Percentiles rank a stretch among this genome's conserved stretches.
These are phyloP conservation scores for Silvanus unidentatus DNA, from an alignment of 2,888 invertebrate species.

Conservation along the genomic window DNA sequence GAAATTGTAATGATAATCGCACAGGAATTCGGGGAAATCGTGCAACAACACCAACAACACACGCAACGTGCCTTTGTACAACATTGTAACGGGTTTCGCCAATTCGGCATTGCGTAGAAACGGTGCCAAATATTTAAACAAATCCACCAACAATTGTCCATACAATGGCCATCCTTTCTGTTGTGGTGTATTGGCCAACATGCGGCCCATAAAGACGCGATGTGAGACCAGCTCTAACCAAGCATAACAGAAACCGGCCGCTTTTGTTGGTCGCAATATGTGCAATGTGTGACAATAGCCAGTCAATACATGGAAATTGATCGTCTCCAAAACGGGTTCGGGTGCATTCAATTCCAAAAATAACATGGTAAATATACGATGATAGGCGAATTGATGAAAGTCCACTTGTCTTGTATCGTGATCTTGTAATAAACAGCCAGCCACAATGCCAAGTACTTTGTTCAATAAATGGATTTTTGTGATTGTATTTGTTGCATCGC, in stretches of 20 bases:
- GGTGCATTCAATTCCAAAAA: constrained; percentile 94
- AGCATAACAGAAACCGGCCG: constrained; percentile 95
- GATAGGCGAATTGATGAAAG: constrained; percentile 97
- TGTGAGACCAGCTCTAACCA: constrained; percentile 98
- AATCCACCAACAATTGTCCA: constrained; percentile 88
- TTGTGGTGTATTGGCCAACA: constrained; percentile 84
- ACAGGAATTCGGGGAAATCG: constrained; percentile 98
- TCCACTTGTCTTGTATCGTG: constrained; percentile 85
- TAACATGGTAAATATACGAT: constrained; percentile 91
- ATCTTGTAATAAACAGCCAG: constrained; percentile 92
- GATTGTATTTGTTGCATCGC: constrained; percentile 83
- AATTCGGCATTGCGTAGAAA: constrained; percentile 96
- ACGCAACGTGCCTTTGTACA: constrained; percentile 89
- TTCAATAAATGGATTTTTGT: constrained; percentile 95
- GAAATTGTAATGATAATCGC: constrained; percentile 98
- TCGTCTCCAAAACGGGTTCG: constrained; percentile 87
- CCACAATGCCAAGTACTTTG: constrained; percentile 82
- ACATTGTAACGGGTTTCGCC: constrained; percentile 83
- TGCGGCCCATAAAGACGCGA: constrained; percentile 88
- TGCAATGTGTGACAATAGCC: constrained; percentile 96
- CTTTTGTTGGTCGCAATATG: constrained; percentile 84
- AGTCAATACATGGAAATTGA: constrained; percentile 90
- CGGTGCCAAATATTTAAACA: constrained; percentile 95
- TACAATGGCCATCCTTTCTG: constrained; percentile 98
- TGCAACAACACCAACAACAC: constrained; percentile 92